Evolutionary conservation across 1,140 invertebrate genomes (phyloP).

Genomic region (Phocides pigmalion): DNA sequence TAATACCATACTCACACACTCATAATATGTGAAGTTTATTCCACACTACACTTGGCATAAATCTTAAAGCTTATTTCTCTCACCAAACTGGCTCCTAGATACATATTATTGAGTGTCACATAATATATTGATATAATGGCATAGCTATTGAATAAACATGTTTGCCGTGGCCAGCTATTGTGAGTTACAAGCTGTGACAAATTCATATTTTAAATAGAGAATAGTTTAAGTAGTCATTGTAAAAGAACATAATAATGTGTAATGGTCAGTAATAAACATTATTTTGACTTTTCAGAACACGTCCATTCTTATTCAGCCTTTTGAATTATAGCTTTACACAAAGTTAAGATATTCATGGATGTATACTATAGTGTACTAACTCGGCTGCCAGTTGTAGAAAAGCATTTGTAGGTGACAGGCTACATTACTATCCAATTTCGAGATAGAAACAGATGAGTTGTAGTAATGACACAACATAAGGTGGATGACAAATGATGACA

Average conservation of each 20-base stretch:
- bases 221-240: background rate
- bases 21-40: too few species aligned
- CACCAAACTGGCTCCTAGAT: background rate
- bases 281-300: background rate
- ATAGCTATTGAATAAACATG: conserved; percentile 9
- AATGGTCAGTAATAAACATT: background rate
- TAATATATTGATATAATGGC: conserved; percentile 1
- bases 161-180: conserved; percentile 2
- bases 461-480: too few species aligned
- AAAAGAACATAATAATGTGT: background rate
- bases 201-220: background rate
- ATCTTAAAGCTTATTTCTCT: background rate
- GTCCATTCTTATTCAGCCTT: background rate
- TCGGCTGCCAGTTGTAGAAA: too few species aligned
- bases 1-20: too few species aligned
- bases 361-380: too few species aligned
- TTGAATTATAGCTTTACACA: background rate
- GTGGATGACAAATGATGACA: too few species aligned
- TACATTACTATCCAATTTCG: too few species aligned
- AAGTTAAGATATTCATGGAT: too few species aligned
- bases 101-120: background rate
- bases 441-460: too few species aligned
- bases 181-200: conserved; percentile 1
- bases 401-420: too few species aligned
- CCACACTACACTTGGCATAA: background rate